Conservation (phyloP, 1,140 invertebrate genomes). For the Ceratoteleas bidentatus region DNA sequence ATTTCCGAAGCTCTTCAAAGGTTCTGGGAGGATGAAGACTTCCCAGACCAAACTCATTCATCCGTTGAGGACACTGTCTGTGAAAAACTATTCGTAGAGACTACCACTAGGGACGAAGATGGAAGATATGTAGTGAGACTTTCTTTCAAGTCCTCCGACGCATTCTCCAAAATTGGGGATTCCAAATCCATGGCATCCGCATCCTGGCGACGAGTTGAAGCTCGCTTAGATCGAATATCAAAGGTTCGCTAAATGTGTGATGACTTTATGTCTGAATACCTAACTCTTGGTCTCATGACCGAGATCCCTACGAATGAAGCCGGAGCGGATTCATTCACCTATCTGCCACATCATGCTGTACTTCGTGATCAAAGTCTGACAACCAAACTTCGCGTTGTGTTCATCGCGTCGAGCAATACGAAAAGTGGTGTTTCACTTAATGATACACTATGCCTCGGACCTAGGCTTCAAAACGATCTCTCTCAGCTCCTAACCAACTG, state of each 20-base stretch:
- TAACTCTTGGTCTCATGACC: neutral
- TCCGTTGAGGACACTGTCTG: neutral
- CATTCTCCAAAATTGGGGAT: too few relatives aligned
- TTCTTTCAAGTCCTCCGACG: too few relatives aligned
- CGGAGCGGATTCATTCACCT: neutral
- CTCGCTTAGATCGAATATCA: too few relatives aligned
- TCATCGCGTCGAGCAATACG: constrained; percentile 17
- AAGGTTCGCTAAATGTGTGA: too few relatives aligned
- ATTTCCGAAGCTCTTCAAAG: too few relatives aligned
- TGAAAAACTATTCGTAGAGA: neutral
- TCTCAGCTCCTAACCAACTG: too few relatives aligned
- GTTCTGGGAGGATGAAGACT: too few relatives aligned
- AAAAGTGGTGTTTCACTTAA: constrained; percentile 5
- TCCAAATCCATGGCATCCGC: too few relatives aligned
- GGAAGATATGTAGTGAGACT: too few relatives aligned
- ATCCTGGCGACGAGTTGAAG: too few relatives aligned
- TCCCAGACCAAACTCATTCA: too few relatives aligned
- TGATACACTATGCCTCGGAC: constrained; percentile 4
- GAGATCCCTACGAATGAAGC: neutral
- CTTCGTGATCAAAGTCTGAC: constrained; percentile 44
- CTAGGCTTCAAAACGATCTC: too few relatives aligned
- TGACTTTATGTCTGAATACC: neutral
- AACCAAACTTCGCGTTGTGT: constrained; percentile 59
- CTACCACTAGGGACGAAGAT: neutral
- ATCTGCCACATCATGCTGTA: constrained; percentile 29